Evolutionary conservation across 2,888 invertebrate species (phyloP).

Genomic region (Incurvaria masculella): DNA sequence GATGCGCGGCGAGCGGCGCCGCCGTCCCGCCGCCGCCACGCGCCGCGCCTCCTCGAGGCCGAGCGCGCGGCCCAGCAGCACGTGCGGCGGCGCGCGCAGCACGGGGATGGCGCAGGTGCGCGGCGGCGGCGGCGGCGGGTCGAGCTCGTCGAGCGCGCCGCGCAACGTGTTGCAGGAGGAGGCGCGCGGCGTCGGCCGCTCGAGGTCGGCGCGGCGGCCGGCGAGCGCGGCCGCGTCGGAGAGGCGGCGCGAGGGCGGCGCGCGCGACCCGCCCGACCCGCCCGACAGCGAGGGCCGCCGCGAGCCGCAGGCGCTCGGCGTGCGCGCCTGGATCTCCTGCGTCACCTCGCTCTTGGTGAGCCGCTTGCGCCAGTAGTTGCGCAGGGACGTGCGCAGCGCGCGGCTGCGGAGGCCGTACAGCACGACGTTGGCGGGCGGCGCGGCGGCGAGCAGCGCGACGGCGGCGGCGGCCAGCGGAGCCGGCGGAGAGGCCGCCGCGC

Average conservation of each 20-base stretch:
- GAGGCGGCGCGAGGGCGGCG: conserved; percentile 39
- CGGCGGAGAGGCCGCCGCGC: conserved; percentile 40
- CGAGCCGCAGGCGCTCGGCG: conserved; percentile 75
- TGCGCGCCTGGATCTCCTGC: conserved; percentile 76
- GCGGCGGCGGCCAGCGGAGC: conserved; percentile 56
- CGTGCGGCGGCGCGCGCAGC: conserved; percentile 55
- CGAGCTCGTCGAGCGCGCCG: conserved; percentile 54
- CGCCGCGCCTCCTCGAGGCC: conserved; percentile 43
- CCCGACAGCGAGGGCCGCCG: conserved; percentile 68
- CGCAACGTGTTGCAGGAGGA: conserved; percentile 69
- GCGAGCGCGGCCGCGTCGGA: conserved; percentile 49
- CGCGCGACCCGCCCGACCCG: conserved; percentile 44
- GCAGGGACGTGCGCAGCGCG: conserved; percentile 66
- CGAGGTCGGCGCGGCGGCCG: conserved; percentile 33
- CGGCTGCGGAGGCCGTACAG: conserved; percentile 75
- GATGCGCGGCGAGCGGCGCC: conserved; percentile 63
- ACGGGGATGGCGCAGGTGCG: conserved; percentile 45
- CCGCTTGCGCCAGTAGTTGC: conserved; percentile 75
- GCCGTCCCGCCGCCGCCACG: conserved; percentile 27
- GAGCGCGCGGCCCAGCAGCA: conserved; percentile 59
- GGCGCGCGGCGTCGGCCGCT: conserved; percentile 56
- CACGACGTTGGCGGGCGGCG: conserved; percentile 72
- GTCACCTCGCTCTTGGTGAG: conserved; percentile 76
- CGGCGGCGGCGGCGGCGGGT: conserved; percentile 22
- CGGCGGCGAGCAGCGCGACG: conserved; percentile 64